These are phyloP conservation scores for Pseudomugil gertrudae DNA, from an alignment of 2,797 vertebrate genomes.

Conservation along the genomic window DNA sequence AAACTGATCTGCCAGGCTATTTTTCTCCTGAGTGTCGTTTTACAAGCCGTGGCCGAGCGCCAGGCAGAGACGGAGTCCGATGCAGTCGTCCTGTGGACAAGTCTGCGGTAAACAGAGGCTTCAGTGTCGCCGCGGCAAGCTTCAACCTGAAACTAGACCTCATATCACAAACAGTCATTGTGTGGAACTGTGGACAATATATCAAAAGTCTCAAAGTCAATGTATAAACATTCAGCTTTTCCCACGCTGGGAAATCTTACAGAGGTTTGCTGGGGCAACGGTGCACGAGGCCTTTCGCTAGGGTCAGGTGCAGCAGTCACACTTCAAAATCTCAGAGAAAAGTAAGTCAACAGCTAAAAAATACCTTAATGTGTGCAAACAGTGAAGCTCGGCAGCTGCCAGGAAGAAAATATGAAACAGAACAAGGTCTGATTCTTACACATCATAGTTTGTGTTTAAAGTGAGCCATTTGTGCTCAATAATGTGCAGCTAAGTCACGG, in stretches of 20 bases:
- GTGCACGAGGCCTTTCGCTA: slow-evolving; percentile 11
- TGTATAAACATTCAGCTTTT: slow-evolving; percentile 55
- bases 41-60: slow-evolving; percentile 69
- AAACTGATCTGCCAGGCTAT: slow-evolving; percentile 44
- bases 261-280: slow-evolving; percentile 8
- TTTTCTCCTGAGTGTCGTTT: slow-evolving; percentile 59
- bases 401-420: slow-evolving; percentile 36
- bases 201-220: slow-evolving; percentile 48
- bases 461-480: slow-evolving; percentile 59
- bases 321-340: slow-evolving; percentile 23
- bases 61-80: slow-evolving; percentile 65
- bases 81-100: slow-evolving; percentile 55
- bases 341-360: slow-evolving; percentile 15
- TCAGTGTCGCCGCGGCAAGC: slow-evolving; percentile 57
- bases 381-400: slow-evolving; percentile 1
- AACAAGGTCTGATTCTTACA: slow-evolving; percentile 49
- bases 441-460: slow-evolving; percentile 61
- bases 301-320: slow-evolving; percentile 27
- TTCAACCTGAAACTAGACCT: slow-evolving; percentile 64
- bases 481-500: too few relatives aligned
- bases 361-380: slow-evolving; percentile 14
- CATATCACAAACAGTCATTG: slow-evolving; percentile 60
- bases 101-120: slow-evolving; percentile 72
- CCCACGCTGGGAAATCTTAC: slow-evolving; percentile 31
- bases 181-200: slow-evolving; percentile 50